Base-by-base conservation (phyloP, 2,797 vertebrate species). In the Tenualosa ilisha region DNA sequence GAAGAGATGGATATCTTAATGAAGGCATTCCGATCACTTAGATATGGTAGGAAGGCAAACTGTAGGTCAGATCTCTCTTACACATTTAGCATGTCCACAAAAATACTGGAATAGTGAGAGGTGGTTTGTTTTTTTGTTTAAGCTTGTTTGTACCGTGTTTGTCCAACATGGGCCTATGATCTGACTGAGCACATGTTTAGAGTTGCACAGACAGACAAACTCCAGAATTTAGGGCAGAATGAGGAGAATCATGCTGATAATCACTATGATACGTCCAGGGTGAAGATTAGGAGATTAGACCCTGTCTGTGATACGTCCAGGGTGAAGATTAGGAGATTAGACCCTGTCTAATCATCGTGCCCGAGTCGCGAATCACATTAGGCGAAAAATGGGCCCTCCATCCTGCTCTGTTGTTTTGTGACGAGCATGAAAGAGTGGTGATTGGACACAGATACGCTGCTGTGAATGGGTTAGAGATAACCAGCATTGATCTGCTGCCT, bases 381-480 rank as follows among this genome's bases (percentile, higher is more conserved):
- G 92, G 84, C 87, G 89, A 24, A 40, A 63, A 93, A 88, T 89
- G 90, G 89, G 91, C 89, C 91, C 20, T 15, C 40, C 6, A 22
- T 75, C 54, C 9, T 13, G 37, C 56, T n/a, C 6, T 51, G 50
- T 26, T 88, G 92, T 89, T 91, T 91, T 91, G 85, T 68, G 84
- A 86, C 89, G 89, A 89, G 90, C 91, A 89, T 90, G 90, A 90
- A 88, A 91, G 89, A 91, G 92, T 91, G 88, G 89, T 61, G 90
- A 92, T 93, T 92, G 93, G 94, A 93, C 93, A 94, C 93, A 88
- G 93, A 88, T 87, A 91, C 43, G 90, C 91, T 88, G 87, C 2
- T 84, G 82, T 90, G 91, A 93, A 91, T 92, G 87, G 92, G 94
- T 95, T 94, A 93, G 90, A 91, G 91, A 94, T 93, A 93, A 94